Percentiles rank a stretch among this genome's conserved stretches.
Evolutionary conservation across 2,113 vertebrate species (phyloP).

Genomic region (Delphinus delphis): DNA sequence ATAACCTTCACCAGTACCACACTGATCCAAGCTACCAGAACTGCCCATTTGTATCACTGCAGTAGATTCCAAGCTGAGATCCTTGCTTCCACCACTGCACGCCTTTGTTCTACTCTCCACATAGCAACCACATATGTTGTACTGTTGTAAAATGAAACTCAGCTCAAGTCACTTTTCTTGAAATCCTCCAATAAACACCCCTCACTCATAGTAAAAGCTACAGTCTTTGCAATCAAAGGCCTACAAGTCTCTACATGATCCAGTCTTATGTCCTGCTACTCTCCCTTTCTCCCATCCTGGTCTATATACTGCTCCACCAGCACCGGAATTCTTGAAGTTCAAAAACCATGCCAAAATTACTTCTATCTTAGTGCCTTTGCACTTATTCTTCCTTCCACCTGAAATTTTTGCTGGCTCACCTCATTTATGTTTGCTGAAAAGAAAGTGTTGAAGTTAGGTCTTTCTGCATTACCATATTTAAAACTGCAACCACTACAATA

Average conservation of each 20-base stretch:
- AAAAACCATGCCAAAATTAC: no score
- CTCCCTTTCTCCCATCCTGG: no score
- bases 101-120: neutral
- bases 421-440: neutral
- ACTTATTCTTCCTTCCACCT: neutral
- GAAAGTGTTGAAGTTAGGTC: neutral
- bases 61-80: neutral
- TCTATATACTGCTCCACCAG: neutral
- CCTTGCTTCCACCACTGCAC: neutral
- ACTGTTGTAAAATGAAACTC: neutral
- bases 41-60: neutral
- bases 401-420: neutral
- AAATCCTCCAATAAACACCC: neutral
- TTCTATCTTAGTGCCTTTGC: neutral
- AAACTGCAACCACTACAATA: neutral
- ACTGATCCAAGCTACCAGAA: neutral
- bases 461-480: neutral
- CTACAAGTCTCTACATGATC: neutral
- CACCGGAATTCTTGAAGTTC: no score
- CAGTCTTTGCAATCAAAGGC: neutral
- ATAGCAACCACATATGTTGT: neutral
- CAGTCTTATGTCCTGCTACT: accelerated
- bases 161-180: neutral
- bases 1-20: neutral
- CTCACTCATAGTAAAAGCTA: neutral